Evolutionary conservation across 1,140 invertebrate genomes (phyloP), one percentile per base, ranked within the genome.

Genomic region (Gryon sp.): DNA sequence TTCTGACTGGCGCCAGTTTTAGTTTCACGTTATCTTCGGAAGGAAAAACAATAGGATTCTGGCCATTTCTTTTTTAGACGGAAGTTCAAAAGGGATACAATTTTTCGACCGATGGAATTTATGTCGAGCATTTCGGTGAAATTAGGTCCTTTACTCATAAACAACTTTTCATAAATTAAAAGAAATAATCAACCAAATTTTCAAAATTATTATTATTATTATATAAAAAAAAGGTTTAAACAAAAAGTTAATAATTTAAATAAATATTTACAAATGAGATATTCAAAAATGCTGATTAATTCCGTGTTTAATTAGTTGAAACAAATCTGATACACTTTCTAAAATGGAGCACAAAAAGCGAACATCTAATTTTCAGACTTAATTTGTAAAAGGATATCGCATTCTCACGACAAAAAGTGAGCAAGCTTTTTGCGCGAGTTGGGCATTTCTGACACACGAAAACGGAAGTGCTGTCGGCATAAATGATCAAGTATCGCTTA

Each of bases 1-100:
- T 76, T 62, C 65, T n/a, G 63, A 82, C 74, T 85, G 86, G 85
- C 85, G 86, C 85, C 85, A 68, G 78, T 72, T 76, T 80, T 46
- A 73, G 73, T 78, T 82, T 81, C 76, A 80, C 69, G 41, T 76
- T 55, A 46, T 40, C 57, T 48, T 43, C 53, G 16, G 43, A n/a
- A n/a, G 73, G 79, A 78, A 82, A 82, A 82, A 80, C 79, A 81
- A 80, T 80, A 52, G 69, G 11, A 24, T 4, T 36, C 43, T 52
- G 45, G 70, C 74, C 65, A 79, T 70, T 80, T 73, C 46, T 65
- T 69, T 22, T 19, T 60, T 60, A 26, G 50, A 63, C 57, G 45
- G 46, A 60, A 60, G 45, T 72, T 60, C 36, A 16, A 50, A 69
- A 59, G 26, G 18, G 24, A 57, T 45, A 26, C 8, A 16, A 43